phyloP scores from a whole-genome alignment of 2,797 vertebrate species.

The Lerista edwardsae region DNA sequence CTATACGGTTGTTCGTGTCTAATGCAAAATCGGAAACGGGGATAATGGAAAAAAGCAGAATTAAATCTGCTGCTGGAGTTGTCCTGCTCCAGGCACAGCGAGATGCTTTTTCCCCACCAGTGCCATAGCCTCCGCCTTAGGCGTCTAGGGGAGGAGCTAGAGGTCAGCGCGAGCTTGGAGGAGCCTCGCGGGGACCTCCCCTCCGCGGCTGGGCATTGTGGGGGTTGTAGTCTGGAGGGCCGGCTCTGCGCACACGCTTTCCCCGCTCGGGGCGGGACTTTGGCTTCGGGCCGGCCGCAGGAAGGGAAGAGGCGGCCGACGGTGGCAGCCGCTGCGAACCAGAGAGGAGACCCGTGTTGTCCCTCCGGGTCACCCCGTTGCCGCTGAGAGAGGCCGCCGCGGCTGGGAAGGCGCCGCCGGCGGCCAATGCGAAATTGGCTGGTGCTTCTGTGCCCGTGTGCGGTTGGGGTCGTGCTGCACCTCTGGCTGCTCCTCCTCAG shows the following conservation, averaged over 20 bases:
- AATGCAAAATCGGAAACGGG: too few relatives aligned
- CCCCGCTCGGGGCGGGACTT: slow-evolving; percentile 52
- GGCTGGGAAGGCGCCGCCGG: slow-evolving; percentile 58
- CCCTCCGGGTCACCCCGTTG: not conserved
- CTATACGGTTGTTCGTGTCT: too few relatives aligned
- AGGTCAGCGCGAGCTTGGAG: too few relatives aligned
- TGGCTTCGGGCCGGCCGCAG: slow-evolving; percentile 53
- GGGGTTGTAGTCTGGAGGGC: slow-evolving; percentile 63
- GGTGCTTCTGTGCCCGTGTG: slow-evolving; percentile 87
- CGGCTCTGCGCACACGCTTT: not conserved
- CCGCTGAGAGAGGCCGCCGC: slow-evolving; percentile 57
- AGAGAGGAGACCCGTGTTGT: not conserved
- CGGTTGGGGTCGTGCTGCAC: slow-evolving; percentile 88
- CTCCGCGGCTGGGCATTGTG: slow-evolving; percentile 21
- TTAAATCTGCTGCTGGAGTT: too few relatives aligned
- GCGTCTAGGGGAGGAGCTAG: too few relatives aligned
- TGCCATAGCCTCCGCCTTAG: too few relatives aligned
- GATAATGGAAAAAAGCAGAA: too few relatives aligned
- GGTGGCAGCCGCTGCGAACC: not conserved
- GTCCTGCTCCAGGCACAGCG: too few relatives aligned
- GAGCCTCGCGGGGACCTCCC: not conserved
- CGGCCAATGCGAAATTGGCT: slow-evolving; percentile 92
- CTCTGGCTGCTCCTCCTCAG: slow-evolving; percentile 85
- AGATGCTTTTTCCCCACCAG: too few relatives aligned
- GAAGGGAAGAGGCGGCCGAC: not conserved